Base-by-base conservation (phyloP, 2,888 invertebrate species). In the Andricus curvator region DNA sequence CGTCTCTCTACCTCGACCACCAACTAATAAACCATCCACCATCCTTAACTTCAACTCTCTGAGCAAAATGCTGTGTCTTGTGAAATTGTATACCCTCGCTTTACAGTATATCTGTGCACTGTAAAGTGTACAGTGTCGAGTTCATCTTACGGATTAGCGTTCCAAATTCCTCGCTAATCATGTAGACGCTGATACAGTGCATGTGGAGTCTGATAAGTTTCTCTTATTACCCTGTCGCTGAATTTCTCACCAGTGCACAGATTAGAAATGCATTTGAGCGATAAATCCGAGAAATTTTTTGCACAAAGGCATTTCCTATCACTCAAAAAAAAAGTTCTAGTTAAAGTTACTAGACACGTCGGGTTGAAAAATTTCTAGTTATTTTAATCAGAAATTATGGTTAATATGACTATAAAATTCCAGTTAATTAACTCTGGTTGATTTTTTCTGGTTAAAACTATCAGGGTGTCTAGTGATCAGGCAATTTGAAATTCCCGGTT, bases 81-180 rank as follows among this genome's bases (percentile, higher is more conserved):
- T 78, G 81, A 83, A 85, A 85, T 82, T 84, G 83, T 83, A 85
- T 82, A 83, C 84, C 80, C 77, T 74, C 33, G 77, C 48, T 48
- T 17, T 6, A 13, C 17, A 48, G 1, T 17, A 48, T 48, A 17
- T 5, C 44, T 15, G 15, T 41, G 15, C 4, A 44, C 15, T 44
- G 44, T 17, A 17, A 17, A 48, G 4, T 6, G 22, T 29, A 60
- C 66, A 25, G 80, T 74, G 29, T 48, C 41, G 66, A 25, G 70
- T 64, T 83, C 76, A 78, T 66, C 41, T 78, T 80, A 66, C 82
- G 76, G 80, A 83, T 83, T 83, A 81, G 77, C 80, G 70, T 78
- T 60, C 20, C 77, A 22, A 66, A 66, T 66, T 22, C 66, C 22
- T 66, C 22, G 33, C 37, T 66, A 66, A 66, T 66, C 66, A 66